Evolutionary conservation across 1,140 invertebrate genomes (phyloP).

Genomic region (Metaphire vulgaris): DNA sequence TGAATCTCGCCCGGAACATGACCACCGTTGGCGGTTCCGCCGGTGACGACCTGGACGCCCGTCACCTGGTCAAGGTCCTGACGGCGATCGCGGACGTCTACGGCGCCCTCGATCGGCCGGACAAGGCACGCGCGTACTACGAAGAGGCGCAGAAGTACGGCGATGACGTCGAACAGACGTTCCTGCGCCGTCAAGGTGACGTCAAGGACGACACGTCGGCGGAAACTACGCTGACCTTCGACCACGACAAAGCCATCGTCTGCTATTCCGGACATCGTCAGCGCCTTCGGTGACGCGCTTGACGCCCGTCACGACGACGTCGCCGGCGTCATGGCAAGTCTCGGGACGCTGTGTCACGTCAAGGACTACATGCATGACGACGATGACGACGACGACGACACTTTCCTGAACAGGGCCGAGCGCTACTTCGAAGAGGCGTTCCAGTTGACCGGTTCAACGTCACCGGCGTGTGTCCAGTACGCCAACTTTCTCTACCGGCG

Average conservation of each 20-base stretch:
- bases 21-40: constrained; percentile 5
- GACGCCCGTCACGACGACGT: not conserved
- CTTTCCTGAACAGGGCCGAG: constrained; percentile 3
- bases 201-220: constrained; percentile 22
- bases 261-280: constrained; percentile 22
- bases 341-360: constrained; percentile 26
- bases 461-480: constrained; percentile 24
- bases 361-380: constrained; percentile 22
- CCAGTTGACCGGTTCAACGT: not conserved
- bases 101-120: not conserved
- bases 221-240: constrained; percentile 24
- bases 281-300: constrained; percentile 18
- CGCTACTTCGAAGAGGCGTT: constrained; percentile 22
- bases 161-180: constrained; percentile 25
- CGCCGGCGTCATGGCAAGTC: constrained; percentile 3
- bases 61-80: constrained; percentile 10
- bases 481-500: constrained; percentile 29
- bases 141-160: constrained; percentile 27
- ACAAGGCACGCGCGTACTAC: constrained; percentile 1
- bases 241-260: constrained; percentile 25
- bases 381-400: constrained; percentile 10
- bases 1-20: constrained; percentile 18
- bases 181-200: no score
- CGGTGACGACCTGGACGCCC: constrained; percentile 1
- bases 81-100: constrained; percentile 3